phyloP scores from a whole-genome alignment of 1,140 invertebrate genomes.

The Phthorimaea operculella region DNA sequence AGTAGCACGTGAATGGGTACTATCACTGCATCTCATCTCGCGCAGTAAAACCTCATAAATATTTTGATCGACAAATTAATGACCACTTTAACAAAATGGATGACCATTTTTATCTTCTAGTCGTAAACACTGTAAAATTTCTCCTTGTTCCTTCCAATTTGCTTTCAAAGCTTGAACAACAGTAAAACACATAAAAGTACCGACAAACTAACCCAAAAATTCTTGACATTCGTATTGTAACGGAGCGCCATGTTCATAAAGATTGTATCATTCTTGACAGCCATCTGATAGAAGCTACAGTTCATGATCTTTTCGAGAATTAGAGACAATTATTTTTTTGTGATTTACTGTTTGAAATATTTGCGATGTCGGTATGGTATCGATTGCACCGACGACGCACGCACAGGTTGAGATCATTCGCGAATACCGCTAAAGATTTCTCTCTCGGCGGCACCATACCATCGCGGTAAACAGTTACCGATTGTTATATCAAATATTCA shows the following conservation, averaged over 20 bases:
- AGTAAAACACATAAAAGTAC: background rate
- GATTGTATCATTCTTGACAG: conserved; percentile 23
- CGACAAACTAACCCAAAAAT: conserved; percentile 8
- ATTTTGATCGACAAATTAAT: conserved; percentile 35
- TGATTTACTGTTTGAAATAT: background rate
- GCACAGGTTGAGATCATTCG: background rate
- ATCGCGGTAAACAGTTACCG: conserved; percentile 42
- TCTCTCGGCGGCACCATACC: conserved; percentile 13
- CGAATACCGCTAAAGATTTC: background rate
- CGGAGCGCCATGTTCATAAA: conserved; percentile 14
- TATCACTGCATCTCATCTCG: conserved; percentile 30
- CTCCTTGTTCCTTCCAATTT: too few species aligned
- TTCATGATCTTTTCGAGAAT: conserved; percentile 21
- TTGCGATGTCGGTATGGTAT: background rate
- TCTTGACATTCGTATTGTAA: conserved; percentile 7
- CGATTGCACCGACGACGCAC: background rate
- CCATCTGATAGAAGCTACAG: conserved; percentile 22
- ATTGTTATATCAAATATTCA: conserved; percentile 26
- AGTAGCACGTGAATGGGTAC: conserved; percentile 23
- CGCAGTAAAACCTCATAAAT: conserved; percentile 27
- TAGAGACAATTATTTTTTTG: conserved; percentile 11
- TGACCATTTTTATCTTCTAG: conserved; percentile 2
- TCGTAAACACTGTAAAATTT: too few species aligned
- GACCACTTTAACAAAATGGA: conserved; percentile 22
- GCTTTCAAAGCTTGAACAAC: too few species aligned